A percentile compares a stretch with the other conserved stretches of the same genome.
These are phyloP conservation scores for Orientallactaga sibirica DNA, from an alignment of 2,797 vertebrate species.

Conservation along the genomic window DNA sequence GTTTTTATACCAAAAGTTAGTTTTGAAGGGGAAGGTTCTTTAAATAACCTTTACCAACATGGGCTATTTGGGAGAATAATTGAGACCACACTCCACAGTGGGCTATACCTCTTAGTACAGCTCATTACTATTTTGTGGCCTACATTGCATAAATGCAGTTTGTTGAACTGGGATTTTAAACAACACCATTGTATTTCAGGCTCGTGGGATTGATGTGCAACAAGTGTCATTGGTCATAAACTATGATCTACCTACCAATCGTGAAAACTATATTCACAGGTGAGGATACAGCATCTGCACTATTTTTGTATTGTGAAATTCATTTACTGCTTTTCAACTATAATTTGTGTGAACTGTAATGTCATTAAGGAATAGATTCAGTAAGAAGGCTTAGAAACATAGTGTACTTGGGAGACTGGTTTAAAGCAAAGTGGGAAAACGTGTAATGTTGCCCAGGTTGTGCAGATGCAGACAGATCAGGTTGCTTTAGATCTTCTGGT, in stretches of 20 bases:
- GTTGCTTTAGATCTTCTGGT: slow-evolving; percentile 72
- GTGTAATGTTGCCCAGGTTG: slow-evolving; percentile 32
- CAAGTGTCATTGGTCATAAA: slow-evolving; percentile 99
- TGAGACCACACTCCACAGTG: slow-evolving; percentile 92
- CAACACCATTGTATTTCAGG: slow-evolving; percentile 86
- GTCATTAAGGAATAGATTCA: slow-evolving; percentile 13
- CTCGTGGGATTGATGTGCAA: slow-evolving; percentile 99
- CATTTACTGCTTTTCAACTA: slow-evolving; percentile 5
- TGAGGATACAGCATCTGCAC: slow-evolving; percentile 83
- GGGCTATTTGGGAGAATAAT: slow-evolving; percentile 90
- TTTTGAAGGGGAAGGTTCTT: slow-evolving; percentile 82
- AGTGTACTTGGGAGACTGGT: slow-evolving; percentile 65
- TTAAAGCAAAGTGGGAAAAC: slow-evolving; percentile 81
- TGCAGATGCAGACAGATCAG: slow-evolving; percentile 35
- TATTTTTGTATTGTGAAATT: slow-evolving; percentile 4
- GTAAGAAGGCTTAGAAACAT: neutral
- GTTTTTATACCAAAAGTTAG: slow-evolving; percentile 85
- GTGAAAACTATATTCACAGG: slow-evolving; percentile 99
- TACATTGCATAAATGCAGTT: slow-evolving; percentile 70
- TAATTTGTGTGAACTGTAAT: slow-evolving; percentile 47
- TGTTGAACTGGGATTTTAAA: slow-evolving; percentile 24
- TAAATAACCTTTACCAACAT: slow-evolving; percentile 84
- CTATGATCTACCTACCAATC: slow-evolving; percentile 98
- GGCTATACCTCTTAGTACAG: slow-evolving; percentile 86
- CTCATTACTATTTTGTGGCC: slow-evolving; percentile 88